Percentiles rank a stretch among this genome's conserved stretches.
These are phyloP conservation scores for Synergus japonicus DNA, from an alignment of 2,888 invertebrate species.

Conservation along the genomic window DNA sequence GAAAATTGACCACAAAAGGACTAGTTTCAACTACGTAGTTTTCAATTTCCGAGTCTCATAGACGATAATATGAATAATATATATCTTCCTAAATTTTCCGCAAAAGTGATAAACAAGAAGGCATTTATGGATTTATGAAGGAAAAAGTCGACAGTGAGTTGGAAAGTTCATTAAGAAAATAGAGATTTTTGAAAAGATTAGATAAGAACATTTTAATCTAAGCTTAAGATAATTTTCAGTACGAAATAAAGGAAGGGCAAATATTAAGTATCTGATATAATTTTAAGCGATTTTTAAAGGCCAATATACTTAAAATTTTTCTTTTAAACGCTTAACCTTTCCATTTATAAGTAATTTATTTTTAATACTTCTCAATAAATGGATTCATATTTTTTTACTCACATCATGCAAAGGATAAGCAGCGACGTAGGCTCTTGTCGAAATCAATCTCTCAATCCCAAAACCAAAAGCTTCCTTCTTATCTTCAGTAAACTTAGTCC, in stretches of 20 bases:
- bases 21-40: neutral
- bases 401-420: constrained; percentile 95
- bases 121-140: neutral
- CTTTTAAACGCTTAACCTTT: neutral
- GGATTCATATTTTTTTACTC: constrained; percentile 69
- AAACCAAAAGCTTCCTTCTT: constrained; percentile 86
- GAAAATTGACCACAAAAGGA: neutral
- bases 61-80: neutral
- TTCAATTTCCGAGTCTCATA: too few species aligned
- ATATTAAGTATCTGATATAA: neutral
- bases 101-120: neutral
- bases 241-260: neutral
- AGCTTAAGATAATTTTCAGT: neutral
- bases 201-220: neutral
- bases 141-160: neutral
- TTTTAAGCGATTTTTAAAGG: neutral
- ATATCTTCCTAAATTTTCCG: neutral
- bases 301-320: neutral
- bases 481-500: constrained; percentile 87
- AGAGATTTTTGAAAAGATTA: constrained; percentile 14
- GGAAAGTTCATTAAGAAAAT: neutral
- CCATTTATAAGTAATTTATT: too few species aligned
- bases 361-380: too few species aligned
- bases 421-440: constrained; percentile 86
- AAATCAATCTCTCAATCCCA: constrained; percentile 87